A percentile compares a stretch with the other conserved stretches of the same genome.
Evolutionary conservation across 2,888 invertebrate genomes (phyloP).

Genomic region (Allygus modestus): DNA sequence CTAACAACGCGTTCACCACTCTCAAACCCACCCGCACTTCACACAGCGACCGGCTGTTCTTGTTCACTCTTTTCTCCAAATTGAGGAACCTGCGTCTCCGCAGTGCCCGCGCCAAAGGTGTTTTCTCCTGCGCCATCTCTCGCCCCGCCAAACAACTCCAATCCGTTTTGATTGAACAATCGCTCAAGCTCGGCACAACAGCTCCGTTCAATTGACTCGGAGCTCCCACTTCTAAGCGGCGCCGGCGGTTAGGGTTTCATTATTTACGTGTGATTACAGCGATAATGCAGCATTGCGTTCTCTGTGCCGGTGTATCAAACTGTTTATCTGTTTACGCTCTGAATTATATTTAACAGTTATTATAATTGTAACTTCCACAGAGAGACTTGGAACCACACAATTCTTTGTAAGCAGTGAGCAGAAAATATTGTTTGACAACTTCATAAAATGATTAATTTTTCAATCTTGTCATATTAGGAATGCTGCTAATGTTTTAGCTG

Average conservation of each 20-base stretch:
- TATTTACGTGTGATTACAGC: not conserved
- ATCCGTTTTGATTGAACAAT: constrained; percentile 41
- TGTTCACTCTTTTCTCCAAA: not conserved
- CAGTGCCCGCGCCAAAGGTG: not conserved
- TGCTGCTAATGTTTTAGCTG: too few relatives aligned
- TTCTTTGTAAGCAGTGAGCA: too few relatives aligned
- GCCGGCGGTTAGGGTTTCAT: not conserved
- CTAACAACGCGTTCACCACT: constrained; percentile 15
- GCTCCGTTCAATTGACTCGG: constrained; percentile 20
- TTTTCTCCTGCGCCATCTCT: constrained; percentile 12
- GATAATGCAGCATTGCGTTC: not conserved
- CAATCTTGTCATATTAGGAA: too few relatives aligned
- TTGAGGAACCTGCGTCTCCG: not conserved
- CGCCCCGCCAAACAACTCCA: not conserved
- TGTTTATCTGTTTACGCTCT: too few relatives aligned
- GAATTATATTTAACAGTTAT: too few relatives aligned
- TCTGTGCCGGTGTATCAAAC: too few relatives aligned
- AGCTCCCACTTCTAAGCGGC: not conserved
- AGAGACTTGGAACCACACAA: too few relatives aligned
- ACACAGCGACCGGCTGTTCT: not conserved
- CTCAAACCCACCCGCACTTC: not conserved
- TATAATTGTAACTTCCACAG: too few relatives aligned
- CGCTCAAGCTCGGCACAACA: too few relatives aligned
- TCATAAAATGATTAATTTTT: too few relatives aligned
- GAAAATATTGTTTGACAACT: too few relatives aligned